Evolutionary conservation across 2,888 invertebrate species (phyloP).

Genomic region (Kryphioiulus occultus): DNA sequence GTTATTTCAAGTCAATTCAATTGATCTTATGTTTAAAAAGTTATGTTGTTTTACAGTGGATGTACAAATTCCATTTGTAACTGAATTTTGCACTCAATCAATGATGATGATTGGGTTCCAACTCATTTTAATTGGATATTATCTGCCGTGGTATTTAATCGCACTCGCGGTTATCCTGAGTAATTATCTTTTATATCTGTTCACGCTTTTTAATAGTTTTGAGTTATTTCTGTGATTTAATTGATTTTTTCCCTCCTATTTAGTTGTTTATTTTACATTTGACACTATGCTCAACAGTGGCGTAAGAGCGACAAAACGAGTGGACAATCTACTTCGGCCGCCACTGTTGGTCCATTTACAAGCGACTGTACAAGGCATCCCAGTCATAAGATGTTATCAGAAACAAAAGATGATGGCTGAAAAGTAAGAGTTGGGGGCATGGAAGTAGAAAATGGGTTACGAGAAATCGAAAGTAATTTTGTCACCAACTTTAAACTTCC

Average conservation of each 20-base stretch:
- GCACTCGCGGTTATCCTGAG: constrained; percentile 50
- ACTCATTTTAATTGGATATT: constrained; percentile 77
- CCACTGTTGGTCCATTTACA: constrained; percentile 67
- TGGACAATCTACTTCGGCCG: constrained; percentile 66
- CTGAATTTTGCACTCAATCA: constrained; percentile 66
- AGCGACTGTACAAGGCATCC: constrained; percentile 66
- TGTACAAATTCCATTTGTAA: constrained; percentile 65
- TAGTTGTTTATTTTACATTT: constrained; percentile 48
- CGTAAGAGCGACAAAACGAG: constrained; percentile 62
- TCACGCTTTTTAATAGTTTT: neutral
- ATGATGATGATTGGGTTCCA: constrained; percentile 78
- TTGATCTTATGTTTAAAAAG: too few relatives aligned
- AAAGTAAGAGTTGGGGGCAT: constrained; percentile 56
- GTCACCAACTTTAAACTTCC: too few relatives aligned
- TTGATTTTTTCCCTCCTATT: neutral
- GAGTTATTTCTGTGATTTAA: neutral
- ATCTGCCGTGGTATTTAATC: constrained; percentile 63
- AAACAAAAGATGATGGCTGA: constrained; percentile 62
- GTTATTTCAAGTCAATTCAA: too few relatives aligned
- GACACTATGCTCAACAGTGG: constrained; percentile 57
- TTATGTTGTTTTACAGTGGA: constrained; percentile 61
- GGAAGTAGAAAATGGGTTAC: neutral
- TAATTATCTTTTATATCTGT: neutral
- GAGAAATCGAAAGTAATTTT: neutral
- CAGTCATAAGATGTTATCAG: constrained; percentile 65